A percentile compares a stretch with the other conserved stretches of the same genome.
These are phyloP conservation scores for Gandaritis pyraliata DNA, from an alignment of 2,888 invertebrate genomes.

Conservation along the genomic window DNA sequence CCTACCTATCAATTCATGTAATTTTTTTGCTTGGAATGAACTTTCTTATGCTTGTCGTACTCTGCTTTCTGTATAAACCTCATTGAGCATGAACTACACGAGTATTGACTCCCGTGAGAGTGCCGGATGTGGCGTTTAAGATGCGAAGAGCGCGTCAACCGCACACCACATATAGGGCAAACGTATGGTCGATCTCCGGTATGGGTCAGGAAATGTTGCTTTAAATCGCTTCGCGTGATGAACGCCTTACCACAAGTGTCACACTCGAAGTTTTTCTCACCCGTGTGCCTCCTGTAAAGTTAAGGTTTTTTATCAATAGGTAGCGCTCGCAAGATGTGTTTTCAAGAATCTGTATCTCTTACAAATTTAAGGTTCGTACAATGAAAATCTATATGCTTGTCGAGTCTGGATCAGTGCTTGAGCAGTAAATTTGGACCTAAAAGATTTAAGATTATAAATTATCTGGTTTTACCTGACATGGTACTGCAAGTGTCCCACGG, in stretches of 20 bases:
- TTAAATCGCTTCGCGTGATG: constrained; percentile 76
- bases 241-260: constrained; percentile 70
- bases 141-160: constrained; percentile 71
- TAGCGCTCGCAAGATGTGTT: background rate
- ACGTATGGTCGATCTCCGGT: constrained; percentile 70
- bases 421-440: no score
- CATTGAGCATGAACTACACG: constrained; percentile 54
- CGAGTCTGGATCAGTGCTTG: no score
- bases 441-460: no score
- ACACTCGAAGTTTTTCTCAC: constrained; percentile 78
- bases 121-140: constrained; percentile 71
- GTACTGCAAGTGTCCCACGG: constrained; percentile 76
- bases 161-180: constrained; percentile 70
- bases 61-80: constrained; percentile 58
- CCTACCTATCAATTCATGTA: no score
- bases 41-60: constrained; percentile 58
- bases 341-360: no score
- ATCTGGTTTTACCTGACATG: constrained; percentile 63
- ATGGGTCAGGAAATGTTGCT: constrained; percentile 71
- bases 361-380: no score
- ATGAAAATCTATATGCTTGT: no score
- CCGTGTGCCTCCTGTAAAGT: constrained; percentile 74
- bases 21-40: constrained; percentile 39
- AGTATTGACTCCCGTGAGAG: constrained; percentile 54
- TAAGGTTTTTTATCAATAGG: background rate